A percentile compares a stretch with the other conserved stretches of the same genome.
These are phyloP conservation scores for Acromyrmex charruanus DNA, from an alignment of 1,140 invertebrate species.

Conservation along the genomic window DNA sequence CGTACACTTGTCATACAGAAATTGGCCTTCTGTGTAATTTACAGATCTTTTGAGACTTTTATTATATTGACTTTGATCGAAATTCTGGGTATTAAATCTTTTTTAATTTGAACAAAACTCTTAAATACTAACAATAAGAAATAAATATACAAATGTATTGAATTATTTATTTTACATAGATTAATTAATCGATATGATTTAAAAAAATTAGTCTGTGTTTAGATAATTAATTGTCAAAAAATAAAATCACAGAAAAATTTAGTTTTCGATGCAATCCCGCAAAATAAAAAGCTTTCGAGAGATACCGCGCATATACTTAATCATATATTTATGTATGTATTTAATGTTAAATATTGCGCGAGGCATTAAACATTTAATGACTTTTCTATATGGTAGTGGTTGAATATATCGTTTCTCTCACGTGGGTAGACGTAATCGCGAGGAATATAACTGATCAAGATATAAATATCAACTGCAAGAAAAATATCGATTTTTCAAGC, in stretches of 20 bases:
- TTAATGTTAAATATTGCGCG: neutral
- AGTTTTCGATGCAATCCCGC: neutral
- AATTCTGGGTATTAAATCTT: neutral
- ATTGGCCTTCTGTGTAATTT: neutral
- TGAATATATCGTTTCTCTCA: conserved; percentile 11
- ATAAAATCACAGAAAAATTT: neutral
- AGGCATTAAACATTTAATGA: conserved; percentile 10
- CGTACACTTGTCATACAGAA: neutral
- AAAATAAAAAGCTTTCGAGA: neutral
- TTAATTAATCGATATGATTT: conserved; percentile 11
- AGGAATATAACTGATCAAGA: conserved; percentile 20
- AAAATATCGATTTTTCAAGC: conserved; percentile 57
- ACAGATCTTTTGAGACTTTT: neutral
- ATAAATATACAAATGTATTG: neutral
- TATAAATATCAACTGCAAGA: conserved; percentile 19
- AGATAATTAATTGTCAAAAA: neutral
- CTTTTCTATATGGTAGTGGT: neutral
- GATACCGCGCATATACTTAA: neutral
- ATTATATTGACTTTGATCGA: neutral
- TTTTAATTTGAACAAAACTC: neutral
- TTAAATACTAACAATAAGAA: neutral
- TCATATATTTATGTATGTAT: neutral
- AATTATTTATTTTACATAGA: neutral
- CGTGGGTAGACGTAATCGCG: neutral
- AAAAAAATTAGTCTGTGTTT: neutral